phyloP scores from a whole-genome alignment of 2,888 invertebrate species.

The Homarus gammarus region DNA sequence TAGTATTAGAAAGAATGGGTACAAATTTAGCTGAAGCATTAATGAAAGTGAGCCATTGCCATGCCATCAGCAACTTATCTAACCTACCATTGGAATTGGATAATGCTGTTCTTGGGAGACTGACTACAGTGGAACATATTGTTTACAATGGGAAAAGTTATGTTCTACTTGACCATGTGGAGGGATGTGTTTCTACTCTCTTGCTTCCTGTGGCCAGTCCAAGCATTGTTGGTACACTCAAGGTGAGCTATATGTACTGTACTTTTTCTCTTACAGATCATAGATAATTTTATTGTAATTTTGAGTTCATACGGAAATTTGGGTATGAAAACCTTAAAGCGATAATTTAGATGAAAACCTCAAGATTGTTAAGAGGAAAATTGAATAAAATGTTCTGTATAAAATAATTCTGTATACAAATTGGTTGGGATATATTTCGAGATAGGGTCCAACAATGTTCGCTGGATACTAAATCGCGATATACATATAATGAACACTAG shows the following conservation, averaged over 20 bases:
- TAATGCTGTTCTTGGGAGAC: conserved; percentile 31
- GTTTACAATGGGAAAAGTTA: conserved; percentile 33
- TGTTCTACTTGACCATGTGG: conserved; percentile 37
- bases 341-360: too few relatives aligned
- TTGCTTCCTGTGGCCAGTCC: conserved; percentile 43
- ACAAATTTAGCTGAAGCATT: conserved; percentile 48
- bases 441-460: too few relatives aligned
- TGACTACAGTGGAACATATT: conserved; percentile 51
- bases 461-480: too few relatives aligned
- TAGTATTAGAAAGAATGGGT: conserved; percentile 68
- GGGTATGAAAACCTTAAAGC: too few relatives aligned
- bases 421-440: too few relatives aligned
- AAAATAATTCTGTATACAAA: too few relatives aligned
- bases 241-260: conserved; percentile 24
- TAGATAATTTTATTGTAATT: too few relatives aligned
- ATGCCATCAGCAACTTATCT: conserved; percentile 21
- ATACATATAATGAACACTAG: too few relatives aligned
- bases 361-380: too few relatives aligned
- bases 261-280: too few relatives aligned
- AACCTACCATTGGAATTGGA: conserved; percentile 24
- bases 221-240: conserved; percentile 28
- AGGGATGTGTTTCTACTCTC: conserved; percentile 41
- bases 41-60: conserved; percentile 52
- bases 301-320: too few relatives aligned
- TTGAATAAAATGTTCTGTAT: too few relatives aligned